Evolutionary conservation across 2,113 vertebrate species (phyloP), one percentile per base, ranked within the genome.

Genomic region (Amphiprion percula): DNA sequence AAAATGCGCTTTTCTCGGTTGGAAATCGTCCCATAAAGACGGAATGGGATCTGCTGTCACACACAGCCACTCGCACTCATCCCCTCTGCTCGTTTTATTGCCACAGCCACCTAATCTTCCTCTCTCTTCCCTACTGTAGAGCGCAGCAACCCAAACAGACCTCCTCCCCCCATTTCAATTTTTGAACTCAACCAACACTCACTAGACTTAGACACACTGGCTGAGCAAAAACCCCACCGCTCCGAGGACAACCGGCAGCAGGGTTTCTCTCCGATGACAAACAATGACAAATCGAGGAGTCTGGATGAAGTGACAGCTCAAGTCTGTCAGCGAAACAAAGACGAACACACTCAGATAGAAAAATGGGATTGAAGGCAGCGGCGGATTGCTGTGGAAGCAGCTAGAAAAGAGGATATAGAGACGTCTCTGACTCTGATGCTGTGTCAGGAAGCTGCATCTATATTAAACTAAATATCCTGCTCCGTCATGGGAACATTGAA

Each of bases 251-350:
- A 77, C 80, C 76, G 41, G 79, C 70, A 50, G 71, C 67, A 4
- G 70, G 70, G 44, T 74, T 70, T 69, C 73, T 78, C 72, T 76
- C 58, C 21, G 41, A 49, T 70, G 77, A 71, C 74, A 85, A 83
- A 76, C 59, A 19, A 80, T 82, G 82, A 87, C 69, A 67, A 79
- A 87, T 76, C 2, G 64, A 84, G 56, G 68, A 41, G 10, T 55
- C 70, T 2, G 8, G 81, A 49, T 73, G 66, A 78, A 69, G 73
- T 66, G 81, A 79, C 79, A 60, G 54, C 74, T 83, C 49, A 30
- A 79, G 67, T 71, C 77, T 82, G 77, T 68, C 61, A 23, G 33
- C 33, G 47, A 79, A 83, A 85, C 79, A 44, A 77, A 80, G 80
- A 82, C 67, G 64, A 85, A 84, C 80, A 68, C 46, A 0, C 54